Evolutionary conservation across 2,797 vertebrate genomes (phyloP).

Genomic region (Etheostoma nigrum): DNA sequence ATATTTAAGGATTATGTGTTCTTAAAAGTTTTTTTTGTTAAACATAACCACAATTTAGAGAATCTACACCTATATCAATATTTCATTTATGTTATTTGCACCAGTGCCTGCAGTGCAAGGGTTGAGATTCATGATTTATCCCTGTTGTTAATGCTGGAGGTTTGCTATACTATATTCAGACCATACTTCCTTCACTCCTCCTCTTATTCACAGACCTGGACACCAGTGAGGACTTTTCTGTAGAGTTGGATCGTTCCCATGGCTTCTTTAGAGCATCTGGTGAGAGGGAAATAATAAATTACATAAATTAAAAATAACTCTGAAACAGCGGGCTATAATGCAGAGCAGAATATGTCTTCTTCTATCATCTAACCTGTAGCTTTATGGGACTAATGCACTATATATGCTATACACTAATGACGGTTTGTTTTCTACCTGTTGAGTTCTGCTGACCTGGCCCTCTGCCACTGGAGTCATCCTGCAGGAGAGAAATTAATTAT

Average conservation of each 20-base stretch:
- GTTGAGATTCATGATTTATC: background rate
- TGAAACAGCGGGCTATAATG: background rate
- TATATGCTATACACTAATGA: background rate
- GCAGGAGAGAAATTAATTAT: constrained; percentile 32
- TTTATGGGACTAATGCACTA: background rate
- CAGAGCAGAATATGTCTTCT: background rate
- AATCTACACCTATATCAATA: background rate
- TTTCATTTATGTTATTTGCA: background rate
- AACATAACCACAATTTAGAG: background rate
- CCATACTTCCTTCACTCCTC: background rate
- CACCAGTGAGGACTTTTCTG: constrained; percentile 94
- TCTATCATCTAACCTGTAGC: background rate
- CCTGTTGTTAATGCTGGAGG: background rate
- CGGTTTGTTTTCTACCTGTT: constrained; percentile 81
- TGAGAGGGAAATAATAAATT: background rate
- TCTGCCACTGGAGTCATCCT: constrained; percentile 90
- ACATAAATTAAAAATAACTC: background rate
- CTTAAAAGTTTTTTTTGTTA: background rate
- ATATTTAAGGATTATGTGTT: background rate
- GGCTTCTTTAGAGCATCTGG: constrained; percentile 95
- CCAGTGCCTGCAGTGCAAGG: background rate
- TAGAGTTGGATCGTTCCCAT: constrained; percentile 97
- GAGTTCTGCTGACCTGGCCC: constrained; percentile 89
- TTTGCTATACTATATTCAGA: constrained; percentile 11
- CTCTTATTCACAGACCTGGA: constrained; percentile 88